These are phyloP conservation scores for Bos indicus DNA, from an alignment of 2,113 vertebrate genomes.

Conservation along the genomic window DNA sequence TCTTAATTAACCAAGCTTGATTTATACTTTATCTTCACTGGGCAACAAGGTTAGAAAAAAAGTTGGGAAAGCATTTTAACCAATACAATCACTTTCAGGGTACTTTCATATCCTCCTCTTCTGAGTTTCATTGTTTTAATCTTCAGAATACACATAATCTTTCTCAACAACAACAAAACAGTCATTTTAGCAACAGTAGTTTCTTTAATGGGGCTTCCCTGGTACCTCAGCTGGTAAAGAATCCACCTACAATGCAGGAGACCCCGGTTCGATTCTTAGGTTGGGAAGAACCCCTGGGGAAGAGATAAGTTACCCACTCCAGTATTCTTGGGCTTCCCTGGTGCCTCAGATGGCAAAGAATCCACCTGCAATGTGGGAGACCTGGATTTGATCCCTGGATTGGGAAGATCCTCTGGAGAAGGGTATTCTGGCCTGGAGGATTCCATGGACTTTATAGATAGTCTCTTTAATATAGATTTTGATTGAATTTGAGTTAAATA, in stretches of 20 bases:
- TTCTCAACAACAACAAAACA: not conserved
- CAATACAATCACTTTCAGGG: constrained; percentile 2
- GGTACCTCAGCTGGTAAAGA: not conserved
- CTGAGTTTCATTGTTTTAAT: not conserved
- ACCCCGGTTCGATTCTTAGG: rapidly evolving
- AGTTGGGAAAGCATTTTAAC: constrained; percentile 52
- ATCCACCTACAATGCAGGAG: rapidly evolving
- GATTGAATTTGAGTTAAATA: not conserved
- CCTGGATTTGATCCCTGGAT: not conserved
- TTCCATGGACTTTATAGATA: not conserved
- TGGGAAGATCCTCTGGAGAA: not conserved
- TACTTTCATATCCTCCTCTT: not conserved
- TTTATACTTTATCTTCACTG: constrained; percentile 41
- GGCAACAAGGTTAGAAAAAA: constrained; percentile 40
- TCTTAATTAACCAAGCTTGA: constrained; percentile 54
- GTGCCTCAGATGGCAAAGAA: not conserved
- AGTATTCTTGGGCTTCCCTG: not conserved
- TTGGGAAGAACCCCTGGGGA: not conserved
- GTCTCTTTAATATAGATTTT: not conserved
- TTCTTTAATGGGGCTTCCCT: not conserved
- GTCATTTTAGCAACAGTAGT: constrained; percentile 17
- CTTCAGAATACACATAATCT: not conserved
- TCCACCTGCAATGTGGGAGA: not conserved
- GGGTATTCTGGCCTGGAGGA: not conserved
- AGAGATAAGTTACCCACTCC: not conserved